Conservation (phyloP, 1,140 invertebrate species). For the Drosophila pseudoobscura region DNA sequence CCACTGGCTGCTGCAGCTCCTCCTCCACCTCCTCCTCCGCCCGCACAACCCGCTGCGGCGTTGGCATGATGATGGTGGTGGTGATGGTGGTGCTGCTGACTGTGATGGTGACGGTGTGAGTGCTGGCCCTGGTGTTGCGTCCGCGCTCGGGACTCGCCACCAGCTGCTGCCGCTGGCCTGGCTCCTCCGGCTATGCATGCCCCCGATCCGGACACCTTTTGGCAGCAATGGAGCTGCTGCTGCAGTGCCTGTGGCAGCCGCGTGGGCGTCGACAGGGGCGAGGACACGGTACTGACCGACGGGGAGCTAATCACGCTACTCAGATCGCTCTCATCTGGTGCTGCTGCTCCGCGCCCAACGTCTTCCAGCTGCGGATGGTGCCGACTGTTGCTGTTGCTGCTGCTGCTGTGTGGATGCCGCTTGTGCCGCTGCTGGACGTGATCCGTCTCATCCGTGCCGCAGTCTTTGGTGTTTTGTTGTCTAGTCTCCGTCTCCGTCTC, state of each 20-base stretch:
- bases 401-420: conserved; percentile 48
- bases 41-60: conserved; percentile 39
- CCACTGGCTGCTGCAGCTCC: conserved; percentile 8
- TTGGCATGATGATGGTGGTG: conserved; percentile 44
- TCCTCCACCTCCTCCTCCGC: conserved; percentile 29
- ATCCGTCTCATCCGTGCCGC: conserved; percentile 73
- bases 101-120: conserved; percentile 22
- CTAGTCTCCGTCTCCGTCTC: conserved; percentile 44
- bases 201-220: conserved; percentile 42
- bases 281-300: conserved; percentile 76
- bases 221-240: conserved; percentile 68
- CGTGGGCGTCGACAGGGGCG: conserved; percentile 78
- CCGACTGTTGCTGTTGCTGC: conserved; percentile 22
- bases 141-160: conserved; percentile 44
- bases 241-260: conserved; percentile 65
- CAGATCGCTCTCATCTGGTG: conserved; percentile 62
- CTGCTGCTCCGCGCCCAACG: conserved; percentile 43
- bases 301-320: conserved; percentile 76
- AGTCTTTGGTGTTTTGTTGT: conserved; percentile 70
- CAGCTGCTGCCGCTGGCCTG: background rate
- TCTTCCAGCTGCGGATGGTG: conserved; percentile 51
- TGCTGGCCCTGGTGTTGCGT: conserved; percentile 53
- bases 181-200: background rate
- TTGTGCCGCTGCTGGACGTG: conserved; percentile 76
- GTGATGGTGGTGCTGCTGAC: conserved; percentile 65